Evolutionary conservation across 2,888 invertebrate genomes (phyloP), one percentile per base, ranked within the genome.

Genomic region (Metalampra italica): DNA sequence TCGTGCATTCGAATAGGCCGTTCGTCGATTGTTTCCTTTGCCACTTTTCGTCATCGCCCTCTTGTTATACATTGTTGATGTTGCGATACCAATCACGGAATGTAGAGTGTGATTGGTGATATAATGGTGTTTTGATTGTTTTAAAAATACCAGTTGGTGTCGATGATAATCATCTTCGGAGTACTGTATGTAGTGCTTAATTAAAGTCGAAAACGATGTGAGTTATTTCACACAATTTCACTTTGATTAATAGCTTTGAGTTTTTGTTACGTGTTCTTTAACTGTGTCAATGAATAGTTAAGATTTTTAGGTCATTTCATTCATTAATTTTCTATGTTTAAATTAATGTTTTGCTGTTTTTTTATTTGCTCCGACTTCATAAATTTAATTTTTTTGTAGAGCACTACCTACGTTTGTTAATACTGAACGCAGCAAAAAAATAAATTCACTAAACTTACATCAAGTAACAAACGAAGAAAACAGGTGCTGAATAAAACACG

Each of bases 41-140:
- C 62, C 58, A 58, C 71, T 75, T 81, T 84, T 85, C 86, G 78
- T 82, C 85, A 85, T 79, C 62, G 62, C 58, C 50, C 43, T 55
- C 53, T 58, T 56, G 59, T 56, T 58, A 42, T 15, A 60, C 50
- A 52, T 53, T 63, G 56, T 61, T 57, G 66, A 64, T 64, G 67
- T 64, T 56, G 54, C 48, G 65, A 60, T 61, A 56, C 47, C 51
- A 51, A 62, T 64, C 65, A 55, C 61, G 60, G 62, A 60, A 62
- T 57, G 54, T 51, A 50, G 32, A 52, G 56, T 22, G 50, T 53
- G 66, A 68, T 69, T 48, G 51, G 13, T 7, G 38, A 54, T 60
- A 64, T 64, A 62, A 63, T 58, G 54, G 50, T 46, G 47, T 59
- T 62, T 54, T 57, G 48, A 49, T 52, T 52, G 53, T 51, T 51